Base-by-base conservation (phyloP, 2,888 invertebrate species). In the Thecocarcelia acutangulata region DNA sequence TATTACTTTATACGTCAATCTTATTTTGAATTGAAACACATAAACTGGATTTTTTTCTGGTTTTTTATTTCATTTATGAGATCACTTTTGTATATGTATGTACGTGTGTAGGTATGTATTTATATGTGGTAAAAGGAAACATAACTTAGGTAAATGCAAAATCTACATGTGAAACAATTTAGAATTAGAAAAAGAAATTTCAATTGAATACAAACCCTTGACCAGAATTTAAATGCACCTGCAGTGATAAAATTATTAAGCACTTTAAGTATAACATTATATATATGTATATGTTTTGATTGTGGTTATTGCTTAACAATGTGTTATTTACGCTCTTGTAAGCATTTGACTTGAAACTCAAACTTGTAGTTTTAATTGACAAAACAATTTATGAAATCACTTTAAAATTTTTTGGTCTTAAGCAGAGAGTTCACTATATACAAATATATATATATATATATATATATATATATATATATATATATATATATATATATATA, bases 161-260 rank as follows among this genome's bases (percentile, higher is more conserved):
- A 37, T 11, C 52, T 15, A 42, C 40, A 33, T 8, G 4, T 21
- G 37, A 19, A 68, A 56, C 42, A 56, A 12, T 11, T 37, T 40
- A 13, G 12, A 4, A 48, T n/a, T 50, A 40, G 21, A 69, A 40
- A 4, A 72, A 56, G 63, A 73, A 61, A 63, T 56, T 17, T 48
- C 58, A 63, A 54, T 56, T 44, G 37, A 52, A 66, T 84, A 85
- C 85, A 81, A 83, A 85, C 85, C 85, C 84, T 83, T 84, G 85
- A 72, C 80, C 84, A 74, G 83, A 68, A 66, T 75, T 82, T 66
- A 82, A 83, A 54, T 82, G 83, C 83, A 83, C 79, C 79, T 80
- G 72, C 40, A 82, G 64, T 72, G 70, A 59, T 61, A 84, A 70
- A n/a, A 76, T 64, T 54, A 80, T 72, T 63, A 85, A 78, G 56